phyloP scores from a whole-genome alignment of 2,888 invertebrate genomes.

The Eristalis arbustorum region DNA sequence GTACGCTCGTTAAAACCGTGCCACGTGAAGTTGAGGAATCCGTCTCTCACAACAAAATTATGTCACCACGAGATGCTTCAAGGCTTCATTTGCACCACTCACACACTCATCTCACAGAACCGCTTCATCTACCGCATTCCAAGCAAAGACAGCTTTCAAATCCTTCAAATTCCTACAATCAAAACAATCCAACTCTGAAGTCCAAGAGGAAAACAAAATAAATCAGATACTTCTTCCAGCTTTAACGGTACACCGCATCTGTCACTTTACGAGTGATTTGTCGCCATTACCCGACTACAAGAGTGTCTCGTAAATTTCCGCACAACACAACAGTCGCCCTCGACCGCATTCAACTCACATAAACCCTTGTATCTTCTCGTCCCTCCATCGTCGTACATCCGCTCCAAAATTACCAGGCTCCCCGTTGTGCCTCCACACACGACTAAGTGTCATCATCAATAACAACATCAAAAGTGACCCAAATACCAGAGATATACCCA shows the following conservation, averaged over 20 bases:
- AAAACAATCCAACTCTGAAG: not conserved
- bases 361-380: not conserved
- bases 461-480: conserved; percentile 58
- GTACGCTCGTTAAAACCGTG: too few relatives aligned
- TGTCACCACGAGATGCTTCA: too few relatives aligned
- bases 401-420: not conserved
- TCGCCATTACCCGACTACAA: conserved; percentile 2
- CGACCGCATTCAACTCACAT: not conserved
- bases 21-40: too few relatives aligned
- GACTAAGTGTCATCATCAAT: conserved; percentile 58
- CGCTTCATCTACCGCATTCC: not conserved
- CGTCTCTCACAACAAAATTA: too few relatives aligned
- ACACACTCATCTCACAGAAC: not conserved
- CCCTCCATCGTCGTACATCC: not conserved
- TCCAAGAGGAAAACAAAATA: not conserved
- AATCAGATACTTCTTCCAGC: not conserved
- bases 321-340: not conserved
- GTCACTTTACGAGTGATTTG: conserved; percentile 2
- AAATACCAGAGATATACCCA: not conserved
- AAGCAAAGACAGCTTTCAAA: not conserved
- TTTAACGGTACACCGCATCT: not conserved
- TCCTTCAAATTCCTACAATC: not conserved
- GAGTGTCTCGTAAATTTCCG: not conserved
- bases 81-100: not conserved
- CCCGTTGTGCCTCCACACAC: not conserved